Percentiles rank a stretch among this genome's conserved stretches.
Evolutionary conservation across 1,140 invertebrate genomes (phyloP).

Genomic region (Trichomalopsis sarcophagae): DNA sequence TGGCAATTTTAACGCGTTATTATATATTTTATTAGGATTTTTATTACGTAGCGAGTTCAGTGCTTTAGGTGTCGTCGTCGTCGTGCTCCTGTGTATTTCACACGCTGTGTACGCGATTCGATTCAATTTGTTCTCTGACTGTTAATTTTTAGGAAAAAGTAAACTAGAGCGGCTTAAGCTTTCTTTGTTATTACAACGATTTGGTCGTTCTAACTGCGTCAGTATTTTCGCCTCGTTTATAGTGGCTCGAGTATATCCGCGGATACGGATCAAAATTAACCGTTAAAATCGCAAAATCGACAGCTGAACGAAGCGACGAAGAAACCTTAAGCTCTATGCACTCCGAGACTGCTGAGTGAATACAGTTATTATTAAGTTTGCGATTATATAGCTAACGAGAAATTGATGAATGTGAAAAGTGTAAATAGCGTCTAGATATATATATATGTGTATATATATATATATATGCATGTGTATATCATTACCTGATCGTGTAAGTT

Average conservation of each 20-base stretch:
- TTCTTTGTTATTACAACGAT: background rate
- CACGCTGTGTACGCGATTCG: background rate
- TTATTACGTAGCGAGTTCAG: background rate
- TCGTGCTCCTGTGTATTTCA: background rate
- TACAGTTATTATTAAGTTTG: background rate
- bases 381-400: background rate
- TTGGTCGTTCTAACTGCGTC: background rate
- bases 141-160: background rate
- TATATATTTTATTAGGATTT: background rate
- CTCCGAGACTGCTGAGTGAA: background rate
- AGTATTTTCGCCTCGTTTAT: too few species aligned
- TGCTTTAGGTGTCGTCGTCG: background rate
- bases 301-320: background rate
- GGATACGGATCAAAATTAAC: too few species aligned
- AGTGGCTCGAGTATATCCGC: too few species aligned
- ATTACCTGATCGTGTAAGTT: conserved; percentile 36
- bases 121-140: background rate
- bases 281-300: background rate
- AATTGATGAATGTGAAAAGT: conserved; percentile 42
- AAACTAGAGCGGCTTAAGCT: background rate
- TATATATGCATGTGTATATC: too few species aligned
- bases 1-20: conserved; percentile 10
- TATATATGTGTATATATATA: too few species aligned
- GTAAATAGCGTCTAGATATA: conserved; percentile 40
- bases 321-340: background rate